These are phyloP conservation scores for Limnephilus marmoratus DNA, from an alignment of 2,888 invertebrate species.

Conservation along the genomic window DNA sequence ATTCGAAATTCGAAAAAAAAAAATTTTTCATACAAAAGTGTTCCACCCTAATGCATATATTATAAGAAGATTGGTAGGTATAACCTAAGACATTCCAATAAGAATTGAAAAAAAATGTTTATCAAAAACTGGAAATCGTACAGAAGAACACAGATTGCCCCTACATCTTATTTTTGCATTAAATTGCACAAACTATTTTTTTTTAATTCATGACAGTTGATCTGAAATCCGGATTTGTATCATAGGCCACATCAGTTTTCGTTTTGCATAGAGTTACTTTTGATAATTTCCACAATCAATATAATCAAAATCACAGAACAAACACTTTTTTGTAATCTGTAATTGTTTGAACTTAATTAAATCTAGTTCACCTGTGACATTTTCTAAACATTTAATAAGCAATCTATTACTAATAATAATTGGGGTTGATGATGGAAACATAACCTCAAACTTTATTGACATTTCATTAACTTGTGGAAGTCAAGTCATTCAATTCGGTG, in stretches of 20 bases:
- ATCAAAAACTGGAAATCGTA: too few species aligned
- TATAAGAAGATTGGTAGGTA: too few species aligned
- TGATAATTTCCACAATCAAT: neutral
- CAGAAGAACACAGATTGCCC: too few species aligned
- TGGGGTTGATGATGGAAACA: conserved; percentile 16
- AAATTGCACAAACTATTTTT: neutral
- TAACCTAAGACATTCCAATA: too few species aligned
- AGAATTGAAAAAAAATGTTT: too few species aligned
- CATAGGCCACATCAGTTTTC: neutral
- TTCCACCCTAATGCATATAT: too few species aligned
- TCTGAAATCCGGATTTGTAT: too few species aligned
- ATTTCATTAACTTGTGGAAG: conserved; percentile 14
- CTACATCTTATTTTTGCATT: neutral
- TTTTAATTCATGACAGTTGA: neutral
- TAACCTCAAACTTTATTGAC: conserved; percentile 55
- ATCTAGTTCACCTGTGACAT: neutral
- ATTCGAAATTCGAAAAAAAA: too few species aligned
- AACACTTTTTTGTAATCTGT: neutral
- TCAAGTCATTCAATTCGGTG: neutral
- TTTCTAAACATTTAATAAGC: neutral
- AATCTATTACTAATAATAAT: neutral
- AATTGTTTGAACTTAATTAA: neutral
- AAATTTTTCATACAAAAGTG: too few species aligned
- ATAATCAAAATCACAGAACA: neutral
- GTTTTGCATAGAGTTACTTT: neutral